Evolutionary conservation across 37 sponge, comb jelly and placozoan genomes (phyloP), one percentile per base, ranked within the genome.

Genomic region (Cliona cf. orientalis): DNA sequence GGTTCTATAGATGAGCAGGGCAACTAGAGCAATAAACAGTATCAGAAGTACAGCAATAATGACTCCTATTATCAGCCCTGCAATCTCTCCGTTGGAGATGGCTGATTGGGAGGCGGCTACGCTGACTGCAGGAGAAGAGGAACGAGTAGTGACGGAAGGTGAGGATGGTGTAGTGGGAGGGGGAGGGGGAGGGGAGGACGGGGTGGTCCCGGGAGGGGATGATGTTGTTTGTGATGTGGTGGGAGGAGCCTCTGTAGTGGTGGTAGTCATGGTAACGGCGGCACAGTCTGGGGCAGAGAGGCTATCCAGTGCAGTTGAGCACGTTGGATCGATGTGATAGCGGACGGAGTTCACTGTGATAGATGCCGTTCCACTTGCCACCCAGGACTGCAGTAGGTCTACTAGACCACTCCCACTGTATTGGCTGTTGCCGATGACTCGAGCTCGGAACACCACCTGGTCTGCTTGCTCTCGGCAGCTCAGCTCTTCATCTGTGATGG

Each of bases 241-340:
- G 3, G 26, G 2, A 42, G 26, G 7, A 22, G 29, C 2, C 5
- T 45, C n/a, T 1, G 35, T 22, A 12, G 35, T 2, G 2, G 66
- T 66, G 4, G 66, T 44, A 1, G 1, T 33, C 3, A 22, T 49
- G 1, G 57, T 26, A 34, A n/a, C 23, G 0, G 36, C 39, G 25
- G 53, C n/a, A 66, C 83, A 82, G 62, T 73, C 83, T 46, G 74
- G 74, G 43, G 61, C 62, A 44, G n/a, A 21, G 23, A 65, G 39
- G n/a, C 36, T 63, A 31, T 73, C 66, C 53, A 82, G 40, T 2
- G 21, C 2, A 11, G 65, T n/a, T 2, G 38, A 36, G 44, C 83
- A 82, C 46, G 64, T 44, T 28, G 74, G 49, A n/a, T 82, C 83
- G 1, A 58, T 25, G 1, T 46, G 37, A 35, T 74, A 26, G 0